Evolutionary conservation across 2,113 vertebrate genomes (phyloP), one percentile per base, ranked within the genome.

Genomic region (Astur gentilis): DNA sequence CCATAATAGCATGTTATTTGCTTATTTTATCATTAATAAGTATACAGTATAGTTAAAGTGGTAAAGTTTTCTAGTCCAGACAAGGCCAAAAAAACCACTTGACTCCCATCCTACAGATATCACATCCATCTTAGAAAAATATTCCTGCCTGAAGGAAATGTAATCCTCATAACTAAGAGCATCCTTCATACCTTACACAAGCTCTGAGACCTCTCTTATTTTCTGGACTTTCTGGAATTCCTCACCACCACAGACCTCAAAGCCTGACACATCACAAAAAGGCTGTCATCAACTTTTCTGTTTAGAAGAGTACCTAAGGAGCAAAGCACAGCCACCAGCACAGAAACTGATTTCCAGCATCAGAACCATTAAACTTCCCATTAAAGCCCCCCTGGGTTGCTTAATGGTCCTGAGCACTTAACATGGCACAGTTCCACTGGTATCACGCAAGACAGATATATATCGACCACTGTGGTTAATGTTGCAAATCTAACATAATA

Each of bases 401-500:
- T 72, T 95, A 96, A 93, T 82, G 89, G 49, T 87, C 78, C 73
- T 76, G 44, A 89, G 70, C 61, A 87, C 69, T 89, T 85, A 82
- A 78, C 38, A 44, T 4, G 16, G 66, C 88, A 91, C 67, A 80
- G n/a, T 62, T 88, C 45, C 90, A 66, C 38, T 66, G 45, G 50
- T 70, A 86, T 67, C 85, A 92, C 62, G 50, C 45, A 65, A 88
- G 52, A 50, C 55, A 86, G 60, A 81, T 62, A 73, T 11, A 13
- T 89, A 87, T 84, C 12, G 5, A 55, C 57, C 62, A 65, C 65
- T 81, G 55, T 16, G 65, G 73, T 75, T 96, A 96, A 94, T 87
- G 93, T 64, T 96, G 93, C 87, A 94, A 82, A 94, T 82, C 77
- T 87, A 89, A 89, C 65, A 89, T 69, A 89, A 52, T 76, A 65